Percentiles rank a stretch among this genome's conserved stretches.
phyloP scores from a whole-genome alignment of 1,140 invertebrate species.

The Neuroterus valhalla region DNA sequence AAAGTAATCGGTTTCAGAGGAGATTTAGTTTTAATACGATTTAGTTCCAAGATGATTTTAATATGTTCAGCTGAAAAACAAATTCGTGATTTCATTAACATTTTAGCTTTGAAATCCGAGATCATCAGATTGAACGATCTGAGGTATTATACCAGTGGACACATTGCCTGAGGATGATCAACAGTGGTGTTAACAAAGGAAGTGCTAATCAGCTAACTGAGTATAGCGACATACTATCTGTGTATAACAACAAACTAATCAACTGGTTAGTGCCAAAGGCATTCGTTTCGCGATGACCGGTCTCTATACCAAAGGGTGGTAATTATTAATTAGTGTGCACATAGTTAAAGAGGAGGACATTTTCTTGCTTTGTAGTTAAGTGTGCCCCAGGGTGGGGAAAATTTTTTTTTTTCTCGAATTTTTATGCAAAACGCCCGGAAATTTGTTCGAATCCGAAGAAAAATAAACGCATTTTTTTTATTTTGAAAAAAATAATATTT shows the following conservation, averaged over 20 bases:
- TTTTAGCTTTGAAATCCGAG: not conserved
- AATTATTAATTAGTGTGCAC: constrained; percentile 33
- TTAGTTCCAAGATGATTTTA: too few species aligned
- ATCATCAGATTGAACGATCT: not conserved
- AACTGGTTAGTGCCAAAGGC: not conserved
- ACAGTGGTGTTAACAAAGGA: constrained; percentile 2
- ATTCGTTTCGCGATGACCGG: constrained; percentile 30
- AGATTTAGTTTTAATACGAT: too few species aligned
- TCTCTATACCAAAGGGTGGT: constrained; percentile 1
- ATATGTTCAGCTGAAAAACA: too few species aligned
- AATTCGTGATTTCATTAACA: too few species aligned
- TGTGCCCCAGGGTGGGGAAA: too few species aligned
- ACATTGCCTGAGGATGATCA: constrained; percentile 5
- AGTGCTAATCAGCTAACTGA: constrained; percentile 15
- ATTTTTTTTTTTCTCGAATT: too few species aligned
- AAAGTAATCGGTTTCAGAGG: not conserved
- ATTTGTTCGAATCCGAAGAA: too few species aligned
- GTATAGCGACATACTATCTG: not conserved
- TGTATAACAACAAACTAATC: not conserved
- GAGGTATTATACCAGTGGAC: not conserved
- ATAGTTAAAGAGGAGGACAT: constrained; percentile 11
- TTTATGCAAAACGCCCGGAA: too few species aligned
- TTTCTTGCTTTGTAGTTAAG: constrained; percentile 1
- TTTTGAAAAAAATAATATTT: too few species aligned
- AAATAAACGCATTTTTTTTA: too few species aligned